Evolutionary conservation across 2,113 vertebrate genomes (phyloP).

Genomic region (Jaculus jaculus): DNA sequence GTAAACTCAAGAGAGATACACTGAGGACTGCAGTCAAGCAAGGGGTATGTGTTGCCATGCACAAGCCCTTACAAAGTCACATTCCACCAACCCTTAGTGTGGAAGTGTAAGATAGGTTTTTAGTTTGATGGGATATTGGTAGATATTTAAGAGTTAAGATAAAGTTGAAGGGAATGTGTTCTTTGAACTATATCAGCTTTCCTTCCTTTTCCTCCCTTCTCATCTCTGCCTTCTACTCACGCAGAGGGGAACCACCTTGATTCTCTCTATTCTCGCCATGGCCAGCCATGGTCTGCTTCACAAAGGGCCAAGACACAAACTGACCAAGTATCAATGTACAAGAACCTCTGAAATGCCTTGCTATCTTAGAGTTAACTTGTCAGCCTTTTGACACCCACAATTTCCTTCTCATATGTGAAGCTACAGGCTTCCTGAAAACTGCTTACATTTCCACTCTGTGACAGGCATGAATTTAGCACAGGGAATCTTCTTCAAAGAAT

Average conservation of each 20-base stretch:
- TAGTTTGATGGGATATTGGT: too few species aligned
- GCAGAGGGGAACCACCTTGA: neutral
- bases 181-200: too few species aligned
- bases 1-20: too few species aligned
- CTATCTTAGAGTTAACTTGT: neutral
- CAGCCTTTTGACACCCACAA: neutral
- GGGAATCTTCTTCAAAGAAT: neutral
- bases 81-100: too few species aligned
- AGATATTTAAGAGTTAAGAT: neutral
- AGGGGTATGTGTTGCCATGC: too few species aligned
- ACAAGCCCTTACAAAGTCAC: too few species aligned
- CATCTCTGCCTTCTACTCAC: fast-evolving
- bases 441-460: neutral
- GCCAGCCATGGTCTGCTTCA: too few species aligned
- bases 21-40: too few species aligned
- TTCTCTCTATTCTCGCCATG: neutral
- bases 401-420: neutral
- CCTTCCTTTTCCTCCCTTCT: neutral
- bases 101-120: too few species aligned
- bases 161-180: neutral
- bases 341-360: neutral
- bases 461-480: neutral
- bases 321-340: neutral
- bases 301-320: neutral
- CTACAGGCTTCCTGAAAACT: neutral